These are phyloP conservation scores for Leptodactylus fuscus DNA, from an alignment of 2,113 vertebrate species.

Conservation along the genomic window DNA sequence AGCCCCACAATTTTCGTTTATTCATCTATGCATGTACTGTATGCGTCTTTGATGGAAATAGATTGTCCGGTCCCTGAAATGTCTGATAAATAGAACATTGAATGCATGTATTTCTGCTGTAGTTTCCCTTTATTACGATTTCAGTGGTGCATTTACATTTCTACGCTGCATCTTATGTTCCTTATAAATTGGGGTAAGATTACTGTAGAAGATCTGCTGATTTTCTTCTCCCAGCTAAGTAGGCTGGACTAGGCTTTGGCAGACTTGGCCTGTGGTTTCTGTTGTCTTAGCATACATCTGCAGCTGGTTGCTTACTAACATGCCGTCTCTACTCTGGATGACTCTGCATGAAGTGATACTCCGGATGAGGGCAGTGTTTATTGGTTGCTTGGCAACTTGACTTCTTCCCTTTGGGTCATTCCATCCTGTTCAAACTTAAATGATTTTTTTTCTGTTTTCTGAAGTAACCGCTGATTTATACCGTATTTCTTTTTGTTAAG, in stretches of 20 bases:
- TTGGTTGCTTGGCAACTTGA: conserved; percentile 42
- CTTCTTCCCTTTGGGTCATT: not conserved
- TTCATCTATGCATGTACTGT: too few species aligned
- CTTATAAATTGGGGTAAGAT: not conserved
- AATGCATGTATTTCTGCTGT: too few species aligned
- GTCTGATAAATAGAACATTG: too few species aligned
- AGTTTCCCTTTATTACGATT: too few species aligned
- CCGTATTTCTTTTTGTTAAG: not conserved
- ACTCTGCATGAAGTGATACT: conserved; percentile 32
- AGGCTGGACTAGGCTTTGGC: conserved; percentile 11
- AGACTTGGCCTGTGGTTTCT: conserved; percentile 32
- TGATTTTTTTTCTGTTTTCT: not conserved
- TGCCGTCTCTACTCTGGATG: conserved; percentile 12
- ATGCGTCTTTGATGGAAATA: too few species aligned
- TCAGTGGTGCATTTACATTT: too few species aligned
- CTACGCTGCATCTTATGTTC: too few species aligned
- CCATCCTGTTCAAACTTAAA: conserved; percentile 19
- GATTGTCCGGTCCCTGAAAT: too few species aligned
- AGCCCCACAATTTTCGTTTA: too few species aligned
- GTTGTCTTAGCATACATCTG: conserved; percentile 24
- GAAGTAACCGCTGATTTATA: not conserved
- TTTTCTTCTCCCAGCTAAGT: conserved; percentile 1
- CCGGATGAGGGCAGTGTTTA: conserved; percentile 11
- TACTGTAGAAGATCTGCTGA: not conserved
- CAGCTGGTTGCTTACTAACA: conserved; percentile 46